Percentiles rank a stretch among this genome's conserved stretches.
Conservation (phyloP, 2,888 invertebrate genomes). For the Cistogaster globosa region DNA sequence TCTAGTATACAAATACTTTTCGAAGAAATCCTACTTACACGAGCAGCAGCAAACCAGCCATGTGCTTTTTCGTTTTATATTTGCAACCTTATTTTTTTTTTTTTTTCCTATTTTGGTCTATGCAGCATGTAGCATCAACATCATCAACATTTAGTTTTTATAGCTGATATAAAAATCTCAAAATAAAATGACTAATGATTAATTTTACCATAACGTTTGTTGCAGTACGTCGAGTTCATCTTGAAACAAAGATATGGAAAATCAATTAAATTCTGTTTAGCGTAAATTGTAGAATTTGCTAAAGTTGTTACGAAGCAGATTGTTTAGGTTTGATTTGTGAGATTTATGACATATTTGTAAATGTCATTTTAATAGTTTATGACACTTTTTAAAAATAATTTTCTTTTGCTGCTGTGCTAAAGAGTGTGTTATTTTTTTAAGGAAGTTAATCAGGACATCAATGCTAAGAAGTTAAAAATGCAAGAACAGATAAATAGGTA, state of each 20-base stretch:
- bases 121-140: slow-evolving; percentile 23
- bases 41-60: slow-evolving; percentile 25
- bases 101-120: too few relatives aligned
- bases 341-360: slow-evolving; percentile 66
- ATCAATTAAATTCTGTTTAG: slow-evolving; percentile 62
- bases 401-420: background rate
- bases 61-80: slow-evolving; percentile 47
- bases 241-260: slow-evolving; percentile 52
- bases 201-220: slow-evolving; percentile 52
- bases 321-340: slow-evolving; percentile 50
- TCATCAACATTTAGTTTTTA: slow-evolving; percentile 29
- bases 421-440: background rate
- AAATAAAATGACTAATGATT: slow-evolving; percentile 69
- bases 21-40: slow-evolving; percentile 25
- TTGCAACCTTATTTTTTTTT: slow-evolving; percentile 11
- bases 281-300: slow-evolving; percentile 10
- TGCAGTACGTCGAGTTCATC: slow-evolving; percentile 42
- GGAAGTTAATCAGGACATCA: slow-evolving; percentile 53
- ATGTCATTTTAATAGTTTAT: slow-evolving; percentile 65
- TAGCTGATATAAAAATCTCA: background rate
- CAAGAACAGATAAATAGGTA: slow-evolving; percentile 1
- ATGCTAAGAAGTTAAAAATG: slow-evolving; percentile 27
- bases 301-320: slow-evolving; percentile 47
- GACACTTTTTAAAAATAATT: background rate
- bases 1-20: slow-evolving; percentile 33